phyloP scores from a whole-genome alignment of 2,797 vertebrate species.

The Pseudochromis fuscus region DNA sequence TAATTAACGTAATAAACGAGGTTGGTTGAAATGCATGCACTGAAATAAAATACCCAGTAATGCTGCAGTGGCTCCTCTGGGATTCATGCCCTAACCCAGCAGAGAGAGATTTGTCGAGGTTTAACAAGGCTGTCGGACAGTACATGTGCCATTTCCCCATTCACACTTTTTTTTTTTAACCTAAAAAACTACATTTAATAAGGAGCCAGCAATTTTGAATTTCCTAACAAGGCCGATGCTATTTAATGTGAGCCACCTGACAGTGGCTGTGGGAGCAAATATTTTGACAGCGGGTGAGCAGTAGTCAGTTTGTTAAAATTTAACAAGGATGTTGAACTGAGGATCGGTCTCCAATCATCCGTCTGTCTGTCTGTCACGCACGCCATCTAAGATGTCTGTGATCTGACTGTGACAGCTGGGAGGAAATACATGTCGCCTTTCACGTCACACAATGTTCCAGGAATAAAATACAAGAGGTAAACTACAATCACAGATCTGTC shows the following conservation, averaged over 20 bases:
- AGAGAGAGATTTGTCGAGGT: slow-evolving; percentile 33
- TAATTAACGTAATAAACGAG: slow-evolving; percentile 6
- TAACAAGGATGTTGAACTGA: slow-evolving; percentile 60
- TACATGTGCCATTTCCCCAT: slow-evolving; percentile 9
- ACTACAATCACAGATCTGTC: slow-evolving; percentile 20
- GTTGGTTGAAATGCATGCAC: background rate
- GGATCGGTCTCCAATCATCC: slow-evolving; percentile 7
- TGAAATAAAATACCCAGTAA: slow-evolving; percentile 1
- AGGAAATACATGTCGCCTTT: slow-evolving; percentile 11
- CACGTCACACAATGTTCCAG: too few relatives aligned
- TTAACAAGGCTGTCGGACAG: slow-evolving; percentile 52
- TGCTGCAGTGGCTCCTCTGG: background rate
- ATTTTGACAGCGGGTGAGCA: slow-evolving; percentile 51
- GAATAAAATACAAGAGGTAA: slow-evolving; percentile 26
- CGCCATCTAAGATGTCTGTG: background rate
- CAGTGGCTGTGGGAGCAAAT: slow-evolving; percentile 39
- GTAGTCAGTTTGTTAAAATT: slow-evolving; percentile 63
- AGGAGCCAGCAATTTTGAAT: slow-evolving; percentile 35
- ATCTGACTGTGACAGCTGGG: slow-evolving; percentile 35
- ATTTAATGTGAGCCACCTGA: slow-evolving; percentile 54
- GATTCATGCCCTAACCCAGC: background rate
- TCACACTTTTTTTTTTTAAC: slow-evolving; percentile 8
- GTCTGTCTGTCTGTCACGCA: slow-evolving; percentile 33
- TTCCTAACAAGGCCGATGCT: slow-evolving; percentile 53
- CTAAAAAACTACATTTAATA: slow-evolving; percentile 46